Evolutionary conservation across 2,888 invertebrate species (phyloP), one percentile per base, ranked within the genome.

Genomic region (Rhagonycha fulva): DNA sequence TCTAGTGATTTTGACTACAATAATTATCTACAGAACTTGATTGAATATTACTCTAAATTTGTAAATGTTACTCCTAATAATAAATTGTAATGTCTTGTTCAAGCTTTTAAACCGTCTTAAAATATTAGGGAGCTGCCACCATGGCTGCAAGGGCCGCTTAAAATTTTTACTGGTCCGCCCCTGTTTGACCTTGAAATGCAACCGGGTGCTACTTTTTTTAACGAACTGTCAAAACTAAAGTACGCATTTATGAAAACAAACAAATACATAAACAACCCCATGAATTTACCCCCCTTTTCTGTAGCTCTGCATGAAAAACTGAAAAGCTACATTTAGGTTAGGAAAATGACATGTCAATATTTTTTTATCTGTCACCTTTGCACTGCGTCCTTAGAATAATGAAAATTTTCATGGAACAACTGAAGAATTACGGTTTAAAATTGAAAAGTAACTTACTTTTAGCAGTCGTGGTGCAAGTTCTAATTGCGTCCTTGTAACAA

Each of bases 401-500:
- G n/a, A n/a, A n/a, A n/a, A n/a, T n/a, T n/a, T n/a, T n/a, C n/a
- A n/a, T n/a, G n/a, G n/a, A n/a, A n/a, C n/a, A n/a, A n/a, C n/a
- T n/a, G n/a, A 47, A 47, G 7, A 47, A 47, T 47, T n/a, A n/a
- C 47, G 47, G n/a, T 2, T 47, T 47, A n/a, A n/a, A 47, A 47
- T 47, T 7, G 0, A 47, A 47, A 7, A n/a, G n/a, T n/a, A 77
- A 61, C 68, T 71, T 75, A 83, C 85, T 74, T 75, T 85, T 84
- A 62, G 86, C 86, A 66, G 86, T 87, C 9, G 89, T 89, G 26
- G 87, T 88, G 69, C 90, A 89, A 7, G 89, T 89, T 78, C 92
- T 92, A 78, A 91, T 90, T 69, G 87, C 87, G 26, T 91, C 88
- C 30, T 89, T 89, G 85, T 92, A 93, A 87, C 94, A 94, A 72